Conservation (phyloP, 2,797 vertebrate species). For the Austrolebias charrua region DNA sequence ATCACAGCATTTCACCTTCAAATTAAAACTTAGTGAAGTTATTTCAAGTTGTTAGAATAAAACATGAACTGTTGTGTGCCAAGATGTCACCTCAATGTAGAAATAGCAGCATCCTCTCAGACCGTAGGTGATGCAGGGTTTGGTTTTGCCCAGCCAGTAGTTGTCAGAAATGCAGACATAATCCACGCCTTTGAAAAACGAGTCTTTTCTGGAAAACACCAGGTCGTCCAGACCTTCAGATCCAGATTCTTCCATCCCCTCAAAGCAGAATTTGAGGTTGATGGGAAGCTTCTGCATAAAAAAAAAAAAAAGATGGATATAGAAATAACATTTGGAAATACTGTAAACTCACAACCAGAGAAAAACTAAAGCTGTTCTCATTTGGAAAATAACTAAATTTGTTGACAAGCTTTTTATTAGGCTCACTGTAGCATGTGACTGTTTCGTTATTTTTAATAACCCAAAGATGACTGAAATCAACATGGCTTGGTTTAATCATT, state of each 20-base stretch:
- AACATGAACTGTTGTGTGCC: fast-evolving
- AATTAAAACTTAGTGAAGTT: neutral
- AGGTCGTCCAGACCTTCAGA: slow-evolving; percentile 94
- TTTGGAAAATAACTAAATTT: neutral
- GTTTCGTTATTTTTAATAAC: neutral
- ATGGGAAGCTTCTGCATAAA: slow-evolving; percentile 88
- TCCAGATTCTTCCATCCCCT: slow-evolving; percentile 98
- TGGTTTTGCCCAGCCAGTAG: slow-evolving; percentile 97
- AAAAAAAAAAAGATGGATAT: neutral
- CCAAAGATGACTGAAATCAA: slow-evolving; percentile 12
- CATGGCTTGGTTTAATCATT: slow-evolving; percentile 38
- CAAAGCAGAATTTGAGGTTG: slow-evolving; percentile 95
- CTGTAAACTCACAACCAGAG: too few species aligned
- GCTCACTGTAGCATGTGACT: too few species aligned
- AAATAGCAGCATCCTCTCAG: slow-evolving; percentile 96
- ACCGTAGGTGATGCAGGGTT: slow-evolving; percentile 96
- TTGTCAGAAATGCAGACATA: slow-evolving; percentile 98
- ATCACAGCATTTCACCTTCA: slow-evolving; percentile 84
- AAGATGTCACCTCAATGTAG: slow-evolving; percentile 82
- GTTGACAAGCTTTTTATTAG: too few species aligned
- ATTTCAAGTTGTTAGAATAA: neutral
- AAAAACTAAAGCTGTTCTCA: neutral
- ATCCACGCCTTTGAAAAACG: slow-evolving; percentile 93
- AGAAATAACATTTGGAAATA: fast-evolving
- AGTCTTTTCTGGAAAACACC: slow-evolving; percentile 85